Evolutionary conservation across 2,888 invertebrate genomes (phyloP).

Genomic region (Agrotis segetum): DNA sequence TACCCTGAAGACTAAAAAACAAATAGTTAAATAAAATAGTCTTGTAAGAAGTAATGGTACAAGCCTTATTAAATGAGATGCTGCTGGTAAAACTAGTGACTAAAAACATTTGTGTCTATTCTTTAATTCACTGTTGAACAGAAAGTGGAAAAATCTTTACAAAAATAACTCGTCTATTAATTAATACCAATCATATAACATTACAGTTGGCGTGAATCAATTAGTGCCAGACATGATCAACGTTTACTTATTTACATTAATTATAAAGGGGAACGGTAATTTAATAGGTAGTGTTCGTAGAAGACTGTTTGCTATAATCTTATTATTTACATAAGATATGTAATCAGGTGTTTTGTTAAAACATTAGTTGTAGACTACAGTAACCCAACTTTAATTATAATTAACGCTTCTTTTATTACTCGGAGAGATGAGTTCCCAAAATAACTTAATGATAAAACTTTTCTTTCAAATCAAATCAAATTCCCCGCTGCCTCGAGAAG

Average conservation of each 20-base stretch:
- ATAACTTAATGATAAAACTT: constrained; percentile 41
- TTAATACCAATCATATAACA: background rate
- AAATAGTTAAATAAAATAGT: too few species aligned
- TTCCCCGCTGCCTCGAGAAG: too few species aligned
- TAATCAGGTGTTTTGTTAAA: background rate
- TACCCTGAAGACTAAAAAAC: too few species aligned
- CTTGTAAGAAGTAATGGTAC: too few species aligned
- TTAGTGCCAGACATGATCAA: background rate
- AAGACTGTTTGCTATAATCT: background rate
- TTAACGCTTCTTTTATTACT: constrained; percentile 5
- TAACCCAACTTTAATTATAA: background rate
- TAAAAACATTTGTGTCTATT: too few species aligned
- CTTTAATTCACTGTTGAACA: too few species aligned
- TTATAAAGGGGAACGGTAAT: background rate
- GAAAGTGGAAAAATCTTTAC: too few species aligned
- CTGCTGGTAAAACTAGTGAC: too few species aligned
- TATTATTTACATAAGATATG: background rate
- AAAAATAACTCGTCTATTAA: too few species aligned
- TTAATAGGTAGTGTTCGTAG: background rate
- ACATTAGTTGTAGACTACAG: background rate
- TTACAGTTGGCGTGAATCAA: background rate
- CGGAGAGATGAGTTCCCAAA: constrained; percentile 2
- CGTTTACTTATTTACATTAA: constrained; percentile 2
- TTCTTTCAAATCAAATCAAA: constrained; percentile 40
- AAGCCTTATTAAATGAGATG: too few species aligned